Evolutionary conservation across 2,797 vertebrate genomes (phyloP), one percentile per base, ranked within the genome.

Genomic region (Discoglossus pictus): DNA sequence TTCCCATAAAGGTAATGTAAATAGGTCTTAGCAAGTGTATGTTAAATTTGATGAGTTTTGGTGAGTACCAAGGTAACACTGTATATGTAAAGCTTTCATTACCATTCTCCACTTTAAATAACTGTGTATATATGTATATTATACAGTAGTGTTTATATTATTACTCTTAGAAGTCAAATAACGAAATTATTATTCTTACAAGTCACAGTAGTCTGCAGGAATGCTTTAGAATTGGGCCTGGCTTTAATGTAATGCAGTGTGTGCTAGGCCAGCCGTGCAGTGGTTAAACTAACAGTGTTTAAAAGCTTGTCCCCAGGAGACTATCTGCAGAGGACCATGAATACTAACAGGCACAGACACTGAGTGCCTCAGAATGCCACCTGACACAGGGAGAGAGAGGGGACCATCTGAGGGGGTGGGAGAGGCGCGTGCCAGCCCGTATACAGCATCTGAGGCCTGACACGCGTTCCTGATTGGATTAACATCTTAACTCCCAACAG

Each of bases 401-500:
- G 51, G 51, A 62, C 51, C n/a, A 62, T 42, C 48, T 55, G 43
- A 62, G 36, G 27, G 24, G 66, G 20, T 47, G 39, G 15, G 65
- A 62, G 13, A 58, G 42, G 53, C 50, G 61, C 68, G 66, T 85
- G 81, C 83, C 84, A 38, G 86, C 87, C 91, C 87, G 88, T 86
- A 90, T 88, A 89, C 86, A 88, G 89, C 84, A 86, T 91, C 88
- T 93, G 91, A 92, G 89, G 89, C 84, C 93, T 91, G 92, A 92
- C 87, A 90, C 90, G 92, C 92, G 91, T 84, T 88, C 91, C 88
- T 96, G 94, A 98, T 98, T 98, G 92, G 93, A 96, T 98, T 96
- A 97, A 94, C 91, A 89, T 89, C 93, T 93, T 93, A 94, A 94
- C 93, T 96, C 93, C 93, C 93, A 90, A 87, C 86, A 94, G 93